Evolutionary conservation across 1,140 invertebrate genomes (phyloP), one percentile per base, ranked within the genome.

Genomic region (Diuraphis noxia): DNA sequence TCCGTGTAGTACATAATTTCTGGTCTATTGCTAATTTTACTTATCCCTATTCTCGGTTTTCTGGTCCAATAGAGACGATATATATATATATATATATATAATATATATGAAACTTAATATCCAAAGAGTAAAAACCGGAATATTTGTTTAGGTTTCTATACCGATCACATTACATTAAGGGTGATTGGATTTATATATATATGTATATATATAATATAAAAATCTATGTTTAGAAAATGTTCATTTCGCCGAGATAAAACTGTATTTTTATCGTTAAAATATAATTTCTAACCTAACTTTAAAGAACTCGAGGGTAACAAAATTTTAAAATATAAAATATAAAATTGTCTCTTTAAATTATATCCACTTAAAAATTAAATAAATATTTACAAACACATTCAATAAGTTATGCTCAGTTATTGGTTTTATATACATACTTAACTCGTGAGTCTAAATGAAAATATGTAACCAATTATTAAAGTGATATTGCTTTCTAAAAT

Each of bases 71-170:
- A 40, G 81, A 30, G 81, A 41, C 38, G 19, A 72, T n/a, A 72
- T 72, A 72, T 72, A n/a, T 72, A n/a, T 82, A n/a, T n/a, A n/a
- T n/a, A n/a, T n/a, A n/a, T n/a, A n/a, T n/a, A n/a, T n/a, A n/a
- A n/a, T n/a, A n/a, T n/a, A 82, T 25, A 30, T 41, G 79, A 82
- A 82, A 82, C 81, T 23, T 41, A 82, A 82, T 82, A 82, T 2
- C 1, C 10, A 41, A 25, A 82, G 25, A 82, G 23, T 82, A 82
- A n/a, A 36, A 82, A 82, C 81, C 36, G 38, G 23, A 82, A 41
- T 82, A 82, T 82, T 82, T 82, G 81, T 82, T 41, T 82, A 38
- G 21, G 21, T 82, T 82, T 82, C 81, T 82, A 41, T 41, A n/a
- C n/a, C 25, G 81, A 41, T 82, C 25, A 41, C 10, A n/a, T 82